Percentiles rank a stretch among this genome's conserved stretches.
Conservation (phyloP, 30 jellyfish, hydroid and myxozoan genomes). For the Nemopilema nomurai region DNA sequence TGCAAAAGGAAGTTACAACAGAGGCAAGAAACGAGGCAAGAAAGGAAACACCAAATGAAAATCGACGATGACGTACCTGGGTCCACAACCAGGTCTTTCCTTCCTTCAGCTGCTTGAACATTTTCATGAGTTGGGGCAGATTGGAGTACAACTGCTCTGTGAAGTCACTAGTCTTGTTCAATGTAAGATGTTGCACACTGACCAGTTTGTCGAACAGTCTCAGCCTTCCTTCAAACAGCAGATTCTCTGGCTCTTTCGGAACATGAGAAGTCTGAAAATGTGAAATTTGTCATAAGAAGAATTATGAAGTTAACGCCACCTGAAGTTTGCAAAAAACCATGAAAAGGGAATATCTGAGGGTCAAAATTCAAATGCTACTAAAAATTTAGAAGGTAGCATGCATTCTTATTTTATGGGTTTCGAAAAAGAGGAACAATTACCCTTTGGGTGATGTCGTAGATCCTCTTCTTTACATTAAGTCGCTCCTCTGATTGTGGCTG, state of each 20-base stretch:
- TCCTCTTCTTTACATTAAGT: conserved; percentile 20
- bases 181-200: conserved; percentile 23
- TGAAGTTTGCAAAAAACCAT: no score
- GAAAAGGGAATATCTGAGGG: no score
- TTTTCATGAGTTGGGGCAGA: conserved; percentile 27
- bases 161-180: conserved; percentile 37
- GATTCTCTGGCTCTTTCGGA: conserved; percentile 45
- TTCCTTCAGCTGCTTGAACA: conserved; percentile 21
- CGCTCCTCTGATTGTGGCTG: conserved; percentile 17
- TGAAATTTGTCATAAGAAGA: background rate
- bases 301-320: no score
- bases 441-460: conserved; percentile 19
- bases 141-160: conserved; percentile 21
- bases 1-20: no score
- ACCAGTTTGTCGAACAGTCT: conserved; percentile 55
- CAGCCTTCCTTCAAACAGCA: conserved; percentile 32
- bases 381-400: no score
- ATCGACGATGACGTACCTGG: conserved; percentile 12
- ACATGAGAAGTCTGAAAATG: conserved; percentile 34
- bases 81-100: conserved; percentile 50
- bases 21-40: no score
- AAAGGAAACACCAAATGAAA: no score
- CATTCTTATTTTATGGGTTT: no score
- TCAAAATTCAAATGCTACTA: no score
- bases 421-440: background rate